Conservation (phyloP, 1,140 invertebrate species). For the Drosophila santomea region DNA sequence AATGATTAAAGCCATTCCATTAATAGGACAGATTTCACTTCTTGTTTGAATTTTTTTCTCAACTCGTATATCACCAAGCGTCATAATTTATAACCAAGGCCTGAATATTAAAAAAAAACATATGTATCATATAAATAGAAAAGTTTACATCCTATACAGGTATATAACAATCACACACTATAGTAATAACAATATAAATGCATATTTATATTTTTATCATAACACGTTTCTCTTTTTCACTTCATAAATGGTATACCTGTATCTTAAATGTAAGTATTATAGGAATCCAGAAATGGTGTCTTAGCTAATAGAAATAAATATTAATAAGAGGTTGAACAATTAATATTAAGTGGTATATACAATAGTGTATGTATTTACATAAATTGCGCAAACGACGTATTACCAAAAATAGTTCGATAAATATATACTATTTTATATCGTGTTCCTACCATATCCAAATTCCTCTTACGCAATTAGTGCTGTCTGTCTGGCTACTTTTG, state of each 20-base stretch:
- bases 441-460: constrained; percentile 7
- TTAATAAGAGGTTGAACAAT: too few relatives aligned
- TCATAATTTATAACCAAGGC: constrained; percentile 46
- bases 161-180: too few relatives aligned
- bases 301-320: too few relatives aligned
- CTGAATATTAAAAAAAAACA: constrained; percentile 15
- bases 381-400: background rate
- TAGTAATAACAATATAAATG: too few relatives aligned
- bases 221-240: too few relatives aligned
- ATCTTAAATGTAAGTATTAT: too few relatives aligned
- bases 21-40: constrained; percentile 19
- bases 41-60: constrained; percentile 23
- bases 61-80: constrained; percentile 50
- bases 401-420: constrained; percentile 10
- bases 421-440: background rate
- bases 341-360: too few relatives aligned
- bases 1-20: constrained; percentile 27
- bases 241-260: too few relatives aligned
- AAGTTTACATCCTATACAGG: background rate
- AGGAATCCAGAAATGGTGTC: too few relatives aligned
- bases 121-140: background rate
- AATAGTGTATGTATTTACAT: background rate
- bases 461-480: background rate
- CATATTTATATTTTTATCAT: too few relatives aligned
- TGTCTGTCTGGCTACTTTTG: background rate